Evolutionary conservation across 2,888 invertebrate genomes (phyloP), one percentile per base, ranked within the genome.

Genomic region (Bibio marci): DNA sequence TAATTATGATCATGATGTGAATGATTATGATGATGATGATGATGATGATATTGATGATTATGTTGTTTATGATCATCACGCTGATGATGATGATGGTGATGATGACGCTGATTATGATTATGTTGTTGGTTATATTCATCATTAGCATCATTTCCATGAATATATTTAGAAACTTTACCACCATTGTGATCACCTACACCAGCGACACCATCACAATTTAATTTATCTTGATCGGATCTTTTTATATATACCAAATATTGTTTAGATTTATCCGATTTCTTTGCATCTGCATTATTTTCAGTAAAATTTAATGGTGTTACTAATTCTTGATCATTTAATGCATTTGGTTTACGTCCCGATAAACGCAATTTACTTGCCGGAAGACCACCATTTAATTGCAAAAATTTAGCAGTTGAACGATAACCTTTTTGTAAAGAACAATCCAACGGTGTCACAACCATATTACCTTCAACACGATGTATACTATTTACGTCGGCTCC

Each of bases 391-490:
- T 90, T 83, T 53, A 88, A 74, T 59, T 90, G 88, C 35, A 94
- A 67, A 57, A 86, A 86, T 60, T 94, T 92, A 22, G 92, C 94
- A 38, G 88, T 87, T 2, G 90, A 86, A 40, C 86, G 70, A 56
- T 86, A 80, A 0, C 87, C 88, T 43, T 83, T 73, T 50, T 79
- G 79, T 5, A 91, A 67, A 1, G 94, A 90, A 45, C 90, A 87
- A 57, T 95, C 94, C 48, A 92, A 64, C 0, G 94, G 88, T 0
- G 94, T 92, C 65, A 91, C 73, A 38, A 82, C 73, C 44, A 80
- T 73, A 43, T 90, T 88, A 58, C 81, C 82, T 1, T 78, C 77
- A 27, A 82, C 86, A 41, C 83, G 69, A 47, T 88, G 73, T 14
- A 92, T 70, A 1, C 81, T 77, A 59, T 92, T 92, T 2, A 90